Evolutionary conservation across 2,113 vertebrate genomes (phyloP).

Genomic region (Thymallus thymallus): DNA sequence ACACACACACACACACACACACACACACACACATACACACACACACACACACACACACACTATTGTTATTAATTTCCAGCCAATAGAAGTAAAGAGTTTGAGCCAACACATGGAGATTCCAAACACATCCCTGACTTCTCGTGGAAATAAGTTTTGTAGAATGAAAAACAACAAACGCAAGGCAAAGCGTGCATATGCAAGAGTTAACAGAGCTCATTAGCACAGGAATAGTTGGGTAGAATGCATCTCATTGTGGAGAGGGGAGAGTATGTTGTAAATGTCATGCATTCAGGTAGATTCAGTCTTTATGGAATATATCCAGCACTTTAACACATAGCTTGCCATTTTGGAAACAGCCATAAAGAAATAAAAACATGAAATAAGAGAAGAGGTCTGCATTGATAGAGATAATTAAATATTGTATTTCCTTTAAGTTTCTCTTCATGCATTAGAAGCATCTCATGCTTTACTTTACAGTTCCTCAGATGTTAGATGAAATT

Average conservation of each 20-base stretch:
- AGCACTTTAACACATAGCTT: neutral
- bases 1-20: no score
- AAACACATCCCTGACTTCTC: slow-evolving; percentile 14
- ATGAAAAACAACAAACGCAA: slow-evolving; percentile 3
- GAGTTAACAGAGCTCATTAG: neutral
- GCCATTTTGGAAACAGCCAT: neutral
- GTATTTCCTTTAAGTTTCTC: neutral
- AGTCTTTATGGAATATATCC: neutral
- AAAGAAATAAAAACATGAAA: neutral
- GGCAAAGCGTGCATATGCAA: neutral
- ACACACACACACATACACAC: no score
- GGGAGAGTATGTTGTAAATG: neutral
- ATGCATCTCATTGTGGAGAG: neutral
- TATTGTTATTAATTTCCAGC: slow-evolving; percentile 22
- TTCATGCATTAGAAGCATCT: neutral
- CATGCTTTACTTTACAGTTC: neutral
- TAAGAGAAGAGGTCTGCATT: neutral
- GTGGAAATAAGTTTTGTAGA: neutral
- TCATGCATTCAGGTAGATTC: neutral
- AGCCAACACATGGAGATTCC: slow-evolving; percentile 29
- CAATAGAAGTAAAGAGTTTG: slow-evolving; percentile 20
- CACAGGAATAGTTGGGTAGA: neutral
- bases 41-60: neutral
- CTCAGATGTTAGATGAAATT: neutral
- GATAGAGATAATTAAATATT: neutral